Percentiles rank a stretch among this genome's conserved stretches.
These are phyloP conservation scores for Pyralis farinalis DNA, from an alignment of 2,888 invertebrate genomes.

Conservation along the genomic window DNA sequence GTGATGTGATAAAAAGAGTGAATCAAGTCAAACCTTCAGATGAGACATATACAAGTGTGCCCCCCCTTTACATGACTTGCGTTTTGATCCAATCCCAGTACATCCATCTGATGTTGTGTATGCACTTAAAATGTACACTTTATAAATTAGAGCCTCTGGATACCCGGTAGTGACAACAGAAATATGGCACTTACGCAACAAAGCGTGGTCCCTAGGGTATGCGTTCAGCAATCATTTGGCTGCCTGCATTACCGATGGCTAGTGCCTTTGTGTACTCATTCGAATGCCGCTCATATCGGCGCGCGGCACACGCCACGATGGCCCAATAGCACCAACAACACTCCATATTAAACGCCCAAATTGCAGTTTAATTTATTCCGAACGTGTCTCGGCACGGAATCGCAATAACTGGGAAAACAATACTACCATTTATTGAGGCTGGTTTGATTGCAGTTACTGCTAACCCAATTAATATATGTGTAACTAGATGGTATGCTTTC, in stretches of 20 bases:
- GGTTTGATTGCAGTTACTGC: constrained; percentile 56
- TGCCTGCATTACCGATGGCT: constrained; percentile 60
- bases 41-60: too few relatives aligned
- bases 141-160: neutral
- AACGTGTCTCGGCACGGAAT: constrained; percentile 77
- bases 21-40: too few relatives aligned
- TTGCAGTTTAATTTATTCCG: constrained; percentile 79
- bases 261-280: constrained; percentile 71
- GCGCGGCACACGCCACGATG: constrained; percentile 54
- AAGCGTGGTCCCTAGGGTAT: constrained; percentile 38
- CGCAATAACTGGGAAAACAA: constrained; percentile 76
- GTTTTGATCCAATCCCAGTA: too few relatives aligned
- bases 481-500: constrained; percentile 2
- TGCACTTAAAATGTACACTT: too few relatives aligned
- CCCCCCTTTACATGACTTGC: too few relatives aligned
- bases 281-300: constrained; percentile 70
- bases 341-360: constrained; percentile 78
- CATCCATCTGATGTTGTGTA: too few relatives aligned
- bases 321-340: constrained; percentile 71
- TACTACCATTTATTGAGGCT: constrained; percentile 61
- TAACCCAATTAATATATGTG: constrained; percentile 21
- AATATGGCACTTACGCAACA: constrained; percentile 27
- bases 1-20: too few relatives aligned
- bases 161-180: constrained; percentile 28
- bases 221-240: constrained; percentile 51